These are phyloP conservation scores for Sepiola atlantica DNA, from an alignment of 2,888 invertebrate species.

Conservation along the genomic window DNA sequence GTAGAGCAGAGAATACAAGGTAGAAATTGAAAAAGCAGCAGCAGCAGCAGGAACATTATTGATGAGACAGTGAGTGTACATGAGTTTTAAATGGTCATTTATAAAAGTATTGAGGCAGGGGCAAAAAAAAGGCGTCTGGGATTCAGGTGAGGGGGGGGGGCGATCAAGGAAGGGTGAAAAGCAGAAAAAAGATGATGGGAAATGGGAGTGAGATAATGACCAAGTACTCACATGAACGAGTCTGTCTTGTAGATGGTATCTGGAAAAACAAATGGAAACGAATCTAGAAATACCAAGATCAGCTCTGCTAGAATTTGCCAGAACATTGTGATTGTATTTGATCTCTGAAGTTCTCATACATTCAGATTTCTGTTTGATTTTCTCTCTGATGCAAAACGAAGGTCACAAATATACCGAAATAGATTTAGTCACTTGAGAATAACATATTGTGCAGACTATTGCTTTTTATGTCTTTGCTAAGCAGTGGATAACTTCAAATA, in stretches of 20 bases:
- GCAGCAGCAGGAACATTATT: not conserved
- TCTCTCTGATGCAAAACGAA: not conserved
- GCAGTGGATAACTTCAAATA: too few species aligned
- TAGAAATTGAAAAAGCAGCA: not conserved
- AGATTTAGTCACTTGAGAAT: too few species aligned
- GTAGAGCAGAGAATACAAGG: not conserved
- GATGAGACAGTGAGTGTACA: conserved; percentile 15
- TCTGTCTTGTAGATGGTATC: conserved; percentile 46
- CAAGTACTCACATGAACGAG: conserved; percentile 47
- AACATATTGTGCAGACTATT: too few species aligned
- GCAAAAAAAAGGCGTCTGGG: not conserved
- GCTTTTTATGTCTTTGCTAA: too few species aligned
- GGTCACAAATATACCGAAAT: too few species aligned
- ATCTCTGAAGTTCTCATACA: not conserved
- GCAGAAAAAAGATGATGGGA: not conserved
- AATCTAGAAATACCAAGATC: conserved; percentile 41
- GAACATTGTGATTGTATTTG: not conserved
- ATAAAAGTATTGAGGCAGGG: not conserved
- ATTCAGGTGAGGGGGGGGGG: not conserved
- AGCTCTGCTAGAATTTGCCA: not conserved
- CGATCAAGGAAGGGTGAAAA: not conserved
- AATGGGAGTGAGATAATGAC: not conserved
- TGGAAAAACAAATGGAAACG: conserved; percentile 39
- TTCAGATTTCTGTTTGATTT: not conserved
- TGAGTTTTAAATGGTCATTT: not conserved